Conservation (phyloP, 2,113 vertebrate species). For the Micromys minutus region DNA sequence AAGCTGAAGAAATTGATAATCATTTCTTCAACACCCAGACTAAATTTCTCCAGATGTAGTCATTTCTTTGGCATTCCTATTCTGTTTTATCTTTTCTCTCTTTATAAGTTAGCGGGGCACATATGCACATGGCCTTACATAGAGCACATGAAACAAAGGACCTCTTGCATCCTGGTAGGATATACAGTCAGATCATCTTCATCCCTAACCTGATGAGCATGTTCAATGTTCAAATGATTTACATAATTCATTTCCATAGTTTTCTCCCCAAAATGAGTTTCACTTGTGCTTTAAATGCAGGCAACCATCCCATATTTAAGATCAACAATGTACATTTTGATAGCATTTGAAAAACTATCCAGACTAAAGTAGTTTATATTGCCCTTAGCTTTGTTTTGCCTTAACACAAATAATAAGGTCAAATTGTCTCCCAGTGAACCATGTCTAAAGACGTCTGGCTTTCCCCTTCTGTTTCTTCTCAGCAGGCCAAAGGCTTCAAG, state of each 20-base stretch:
- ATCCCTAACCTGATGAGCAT: not conserved
- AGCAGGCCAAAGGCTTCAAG: constrained; percentile 11
- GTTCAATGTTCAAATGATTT: constrained; percentile 30
- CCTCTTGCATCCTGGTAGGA: not conserved
- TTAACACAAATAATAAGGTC: constrained; percentile 63
- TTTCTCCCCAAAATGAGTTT: not conserved
- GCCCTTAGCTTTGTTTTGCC: constrained; percentile 5
- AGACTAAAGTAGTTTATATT: constrained; percentile 33
- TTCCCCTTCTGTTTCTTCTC: constrained; percentile 58
- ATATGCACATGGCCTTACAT: constrained; percentile 11
- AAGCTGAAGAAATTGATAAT: not conserved
- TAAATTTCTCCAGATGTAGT: constrained; percentile 9
- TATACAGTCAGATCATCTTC: not conserved
- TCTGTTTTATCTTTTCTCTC: not conserved
- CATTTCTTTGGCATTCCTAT: not conserved
- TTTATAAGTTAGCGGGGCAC: not conserved
- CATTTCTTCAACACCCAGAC: constrained; percentile 13
- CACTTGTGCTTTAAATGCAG: not conserved
- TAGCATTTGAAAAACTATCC: not conserved
- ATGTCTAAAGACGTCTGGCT: constrained; percentile 63
- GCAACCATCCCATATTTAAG: not conserved
- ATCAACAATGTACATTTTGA: constrained; percentile 37
- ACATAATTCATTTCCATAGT: not conserved
- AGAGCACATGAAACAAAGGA: not conserved
- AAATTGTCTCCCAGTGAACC: constrained; percentile 54